phyloP scores from a whole-genome alignment of 2,797 vertebrate genomes.

The Rhinatrema bivittatum region DNA sequence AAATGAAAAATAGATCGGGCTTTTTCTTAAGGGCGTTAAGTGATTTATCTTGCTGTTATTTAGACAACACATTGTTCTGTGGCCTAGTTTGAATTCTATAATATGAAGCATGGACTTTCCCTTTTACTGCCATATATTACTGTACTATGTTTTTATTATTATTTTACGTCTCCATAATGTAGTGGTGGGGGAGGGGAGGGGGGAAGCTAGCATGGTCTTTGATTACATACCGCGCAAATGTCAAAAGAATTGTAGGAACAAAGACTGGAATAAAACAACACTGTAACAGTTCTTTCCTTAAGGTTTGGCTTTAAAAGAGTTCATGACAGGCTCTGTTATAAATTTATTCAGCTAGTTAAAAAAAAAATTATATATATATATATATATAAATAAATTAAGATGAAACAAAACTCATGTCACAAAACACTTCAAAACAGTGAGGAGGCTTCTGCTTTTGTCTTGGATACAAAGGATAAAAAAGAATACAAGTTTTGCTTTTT shows the following conservation, averaged over 20 bases:
- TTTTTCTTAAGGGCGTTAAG: conserved; percentile 21
- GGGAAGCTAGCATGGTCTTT: conserved; percentile 26
- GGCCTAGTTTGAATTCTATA: conserved; percentile 39
- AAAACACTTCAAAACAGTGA: conserved; percentile 5
- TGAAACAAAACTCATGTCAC: conserved; percentile 9
- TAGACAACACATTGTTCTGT: conserved; percentile 30
- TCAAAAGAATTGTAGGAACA: conserved; percentile 36
- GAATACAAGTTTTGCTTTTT: too few species aligned
- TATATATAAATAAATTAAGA: too few species aligned
- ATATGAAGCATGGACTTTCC: conserved; percentile 27
- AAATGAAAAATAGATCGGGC: conserved; percentile 21
- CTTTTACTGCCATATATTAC: conserved; percentile 32
- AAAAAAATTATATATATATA: too few species aligned
- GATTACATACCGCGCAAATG: conserved; percentile 33
- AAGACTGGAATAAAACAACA: too few species aligned
- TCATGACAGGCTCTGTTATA: conserved; percentile 20
- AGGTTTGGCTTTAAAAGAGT: conserved; percentile 33
- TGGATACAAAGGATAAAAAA: conserved; percentile 1
- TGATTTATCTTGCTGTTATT: conserved; percentile 35
- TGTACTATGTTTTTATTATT: conserved; percentile 24
- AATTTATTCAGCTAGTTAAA: conserved; percentile 32
- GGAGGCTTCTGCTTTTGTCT: conserved; percentile 7
- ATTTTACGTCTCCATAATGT: conserved; percentile 20
- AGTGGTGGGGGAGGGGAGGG: conserved; percentile 15
- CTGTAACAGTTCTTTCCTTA: conserved; percentile 34